Conservation (phyloP, 53 echinoderm and acorn worm genomes). For the Apostichopus leukothele region DNA sequence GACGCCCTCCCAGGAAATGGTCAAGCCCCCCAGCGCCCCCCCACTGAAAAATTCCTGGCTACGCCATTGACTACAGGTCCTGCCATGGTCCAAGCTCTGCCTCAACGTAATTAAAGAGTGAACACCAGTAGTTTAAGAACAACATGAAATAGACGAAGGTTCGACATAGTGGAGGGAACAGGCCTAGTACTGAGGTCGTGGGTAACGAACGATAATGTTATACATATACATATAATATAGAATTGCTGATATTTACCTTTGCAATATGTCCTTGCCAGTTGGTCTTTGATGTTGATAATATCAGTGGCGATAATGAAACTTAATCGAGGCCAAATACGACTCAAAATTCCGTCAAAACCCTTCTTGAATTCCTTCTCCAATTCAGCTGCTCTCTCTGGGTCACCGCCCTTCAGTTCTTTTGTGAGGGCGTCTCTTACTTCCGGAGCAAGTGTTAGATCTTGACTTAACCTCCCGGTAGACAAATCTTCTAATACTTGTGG, state of each 20-base stretch:
- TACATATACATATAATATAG: neutral
- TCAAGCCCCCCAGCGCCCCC: no score
- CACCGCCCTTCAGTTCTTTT: neutral
- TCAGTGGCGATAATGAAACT: neutral
- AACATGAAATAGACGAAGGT: neutral
- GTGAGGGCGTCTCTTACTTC: neutral
- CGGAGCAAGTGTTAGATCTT: neutral
- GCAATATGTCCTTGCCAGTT: conserved; percentile 6
- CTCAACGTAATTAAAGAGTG: no score
- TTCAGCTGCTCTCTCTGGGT: neutral
- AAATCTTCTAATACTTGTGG: neutral
- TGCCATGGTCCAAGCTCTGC: no score
- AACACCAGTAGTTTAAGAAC: no score
- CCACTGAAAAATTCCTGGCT: no score
- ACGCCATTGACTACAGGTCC: no score
- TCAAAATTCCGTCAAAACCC: conserved; percentile 18
- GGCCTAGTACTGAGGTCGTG: neutral
- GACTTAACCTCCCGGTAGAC: conserved; percentile 10
- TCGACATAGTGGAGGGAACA: neutral
- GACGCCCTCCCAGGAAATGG: no score
- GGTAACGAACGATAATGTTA: neutral
- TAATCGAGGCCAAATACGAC: conserved; percentile 14
- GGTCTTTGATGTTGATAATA: conserved; percentile 1
- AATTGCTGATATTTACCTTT: conserved; percentile 6
- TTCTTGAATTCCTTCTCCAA: conserved; percentile 1